A percentile compares a stretch with the other conserved stretches of the same genome.
These are phyloP conservation scores for Micrasema longulum DNA, from an alignment of 1,140 invertebrate species.

Conservation along the genomic window DNA sequence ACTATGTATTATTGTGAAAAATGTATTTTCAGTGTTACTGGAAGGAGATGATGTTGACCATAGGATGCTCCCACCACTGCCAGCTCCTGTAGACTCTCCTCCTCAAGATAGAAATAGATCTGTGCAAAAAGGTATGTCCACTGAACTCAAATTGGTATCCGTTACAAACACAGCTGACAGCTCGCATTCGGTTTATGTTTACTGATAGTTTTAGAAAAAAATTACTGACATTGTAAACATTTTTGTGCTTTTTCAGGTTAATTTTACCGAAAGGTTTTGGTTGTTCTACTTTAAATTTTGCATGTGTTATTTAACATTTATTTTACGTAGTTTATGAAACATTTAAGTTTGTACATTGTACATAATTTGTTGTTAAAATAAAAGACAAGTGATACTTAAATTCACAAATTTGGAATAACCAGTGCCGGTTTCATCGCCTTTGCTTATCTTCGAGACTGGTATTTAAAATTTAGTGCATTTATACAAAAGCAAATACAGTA, in stretches of 20 bases:
- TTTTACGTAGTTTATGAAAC: no score
- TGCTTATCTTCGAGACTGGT: not conserved
- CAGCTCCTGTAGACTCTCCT: constrained; percentile 45
- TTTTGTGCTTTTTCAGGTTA: no score
- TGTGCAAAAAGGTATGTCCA: constrained; percentile 56
- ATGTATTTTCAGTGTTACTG: constrained; percentile 54
- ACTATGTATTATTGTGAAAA: no score
- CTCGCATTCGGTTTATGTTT: no score
- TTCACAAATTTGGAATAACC: no score
- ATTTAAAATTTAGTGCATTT: not conserved
- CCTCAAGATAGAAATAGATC: constrained; percentile 44
- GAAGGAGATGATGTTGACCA: constrained; percentile 64
- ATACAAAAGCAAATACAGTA: no score
- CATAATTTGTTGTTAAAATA: not conserved
- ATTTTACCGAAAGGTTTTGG: not conserved
- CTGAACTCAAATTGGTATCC: no score
- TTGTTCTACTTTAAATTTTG: not conserved
- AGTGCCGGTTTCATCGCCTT: not conserved
- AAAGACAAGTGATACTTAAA: no score
- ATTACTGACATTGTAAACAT: no score
- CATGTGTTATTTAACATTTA: not conserved
- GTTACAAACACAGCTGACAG: no score
- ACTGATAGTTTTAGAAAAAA: no score
- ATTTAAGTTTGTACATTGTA: not conserved
- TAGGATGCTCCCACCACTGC: constrained; percentile 58